phyloP scores from a whole-genome alignment of 2,797 vertebrate species.

The Sebastes iracundus region DNA sequence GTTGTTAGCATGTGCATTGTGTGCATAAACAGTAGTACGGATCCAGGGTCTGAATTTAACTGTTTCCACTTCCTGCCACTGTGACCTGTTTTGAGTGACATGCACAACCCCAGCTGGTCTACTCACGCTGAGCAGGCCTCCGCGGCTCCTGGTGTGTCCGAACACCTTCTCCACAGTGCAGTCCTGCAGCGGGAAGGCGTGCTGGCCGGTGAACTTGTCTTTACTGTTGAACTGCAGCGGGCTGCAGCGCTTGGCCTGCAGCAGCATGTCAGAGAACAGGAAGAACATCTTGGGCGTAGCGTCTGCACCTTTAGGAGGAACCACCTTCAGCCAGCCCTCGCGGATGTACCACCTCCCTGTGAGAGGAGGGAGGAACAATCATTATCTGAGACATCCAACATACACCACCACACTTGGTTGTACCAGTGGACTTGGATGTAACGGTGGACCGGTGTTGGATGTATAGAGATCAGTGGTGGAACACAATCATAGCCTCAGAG shows the following conservation, averaged over 20 bases:
- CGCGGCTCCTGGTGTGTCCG: conserved; percentile 84
- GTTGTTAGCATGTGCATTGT: neutral
- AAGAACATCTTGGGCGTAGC: conserved; percentile 79
- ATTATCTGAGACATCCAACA: too few species aligned
- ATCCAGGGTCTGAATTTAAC: too few species aligned
- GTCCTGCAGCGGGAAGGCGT: conserved; percentile 77
- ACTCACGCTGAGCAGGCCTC: conserved; percentile 81
- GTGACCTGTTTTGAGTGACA: neutral
- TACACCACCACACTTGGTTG: too few species aligned
- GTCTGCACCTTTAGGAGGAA: conserved; percentile 78
- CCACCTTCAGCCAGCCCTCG: conserved; percentile 83
- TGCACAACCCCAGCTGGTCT: neutral
- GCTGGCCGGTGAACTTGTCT: conserved; percentile 79
- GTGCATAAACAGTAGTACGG: too few species aligned
- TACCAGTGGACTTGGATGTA: too few species aligned
- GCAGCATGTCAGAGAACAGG: conserved; percentile 79
- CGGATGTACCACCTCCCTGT: conserved; percentile 80
- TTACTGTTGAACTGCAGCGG: conserved; percentile 72
- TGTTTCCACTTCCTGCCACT: too few species aligned
- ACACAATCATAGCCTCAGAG: neutral
- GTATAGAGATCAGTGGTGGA: neutral
- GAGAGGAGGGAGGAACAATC: neutral
- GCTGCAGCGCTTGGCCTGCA: conserved; percentile 70
- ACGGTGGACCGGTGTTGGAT: too few species aligned
- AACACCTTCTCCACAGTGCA: conserved; percentile 84